Conservation (phyloP, 2,113 vertebrate genomes). For the Rhinichthys klamathensis region DNA sequence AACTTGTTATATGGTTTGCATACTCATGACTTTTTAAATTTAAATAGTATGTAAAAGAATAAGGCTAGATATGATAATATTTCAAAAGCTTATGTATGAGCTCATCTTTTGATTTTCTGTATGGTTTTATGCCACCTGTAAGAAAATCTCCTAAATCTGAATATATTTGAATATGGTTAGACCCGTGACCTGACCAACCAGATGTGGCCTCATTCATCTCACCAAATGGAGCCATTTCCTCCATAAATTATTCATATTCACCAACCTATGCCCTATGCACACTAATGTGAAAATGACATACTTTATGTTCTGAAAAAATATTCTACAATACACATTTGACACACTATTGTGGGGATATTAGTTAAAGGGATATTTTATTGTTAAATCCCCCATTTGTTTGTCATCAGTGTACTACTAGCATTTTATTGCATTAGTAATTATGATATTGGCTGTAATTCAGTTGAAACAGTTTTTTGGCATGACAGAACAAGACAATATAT, state of each 20-base stretch:
- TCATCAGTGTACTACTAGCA: no score
- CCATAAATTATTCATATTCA: conserved; percentile 1
- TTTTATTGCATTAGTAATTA: no score
- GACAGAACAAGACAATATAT: not conserved
- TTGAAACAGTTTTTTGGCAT: not conserved
- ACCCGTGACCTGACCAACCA: conserved; percentile 20
- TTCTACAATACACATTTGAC: not conserved
- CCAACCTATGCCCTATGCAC: not conserved
- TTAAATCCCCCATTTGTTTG: not conserved
- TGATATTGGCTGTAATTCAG: not conserved
- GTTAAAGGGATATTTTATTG: not conserved
- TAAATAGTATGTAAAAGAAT: conserved; percentile 77
- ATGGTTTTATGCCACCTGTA: conserved; percentile 47
- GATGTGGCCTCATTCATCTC: conserved; percentile 17
- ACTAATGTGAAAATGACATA: not conserved
- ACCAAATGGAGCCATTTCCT: not conserved
- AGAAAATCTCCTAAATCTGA: conserved; percentile 65
- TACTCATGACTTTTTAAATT: conserved; percentile 70
- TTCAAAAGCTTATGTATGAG: conserved; percentile 50
- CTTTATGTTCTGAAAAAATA: not conserved
- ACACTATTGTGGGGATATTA: not conserved
- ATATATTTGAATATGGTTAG: conserved; percentile 56
- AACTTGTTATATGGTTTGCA: conserved; percentile 69
- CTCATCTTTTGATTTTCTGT: conserved; percentile 29
- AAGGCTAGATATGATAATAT: conserved; percentile 67